Conservation (phyloP, 2,888 invertebrate species). For the Epistrophe grossulariae region DNA sequence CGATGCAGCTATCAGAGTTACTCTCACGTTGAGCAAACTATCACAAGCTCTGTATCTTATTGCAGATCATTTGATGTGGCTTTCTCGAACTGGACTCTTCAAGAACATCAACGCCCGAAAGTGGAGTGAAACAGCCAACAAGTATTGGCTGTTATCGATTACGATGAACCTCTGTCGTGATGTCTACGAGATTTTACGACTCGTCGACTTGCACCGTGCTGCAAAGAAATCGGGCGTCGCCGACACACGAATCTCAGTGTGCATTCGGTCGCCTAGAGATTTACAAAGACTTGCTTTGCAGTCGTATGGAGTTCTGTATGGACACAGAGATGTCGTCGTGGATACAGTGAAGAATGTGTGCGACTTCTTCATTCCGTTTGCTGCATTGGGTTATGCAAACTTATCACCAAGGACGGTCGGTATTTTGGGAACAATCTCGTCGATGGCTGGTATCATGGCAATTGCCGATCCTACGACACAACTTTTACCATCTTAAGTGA, state of each 20-base stretch:
- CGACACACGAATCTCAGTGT: slow-evolving; percentile 77
- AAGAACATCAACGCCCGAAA: slow-evolving; percentile 88
- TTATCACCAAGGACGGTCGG: slow-evolving; percentile 92
- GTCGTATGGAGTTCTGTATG: slow-evolving; percentile 79
- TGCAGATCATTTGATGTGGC: slow-evolving; percentile 94
- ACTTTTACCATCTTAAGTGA: slow-evolving; percentile 86
- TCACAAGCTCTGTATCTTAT: slow-evolving; percentile 91
- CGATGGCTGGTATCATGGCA: slow-evolving; percentile 90
- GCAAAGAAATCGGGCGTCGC: slow-evolving; percentile 82
- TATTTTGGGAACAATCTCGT: slow-evolving; percentile 91
- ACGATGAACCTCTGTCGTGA: slow-evolving; percentile 92
- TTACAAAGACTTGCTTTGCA: slow-evolving; percentile 78
- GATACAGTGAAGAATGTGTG: slow-evolving; percentile 94
- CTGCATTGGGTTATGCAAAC: slow-evolving; percentile 91
- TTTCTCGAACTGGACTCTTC: slow-evolving; percentile 89
- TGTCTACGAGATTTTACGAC: slow-evolving; percentile 91
- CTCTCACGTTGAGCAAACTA: slow-evolving; percentile 91
- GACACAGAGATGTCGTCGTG: slow-evolving; percentile 88
- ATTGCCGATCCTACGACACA: slow-evolving; percentile 92
- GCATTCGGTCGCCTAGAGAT: slow-evolving; percentile 78
- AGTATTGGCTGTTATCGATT: slow-evolving; percentile 94
- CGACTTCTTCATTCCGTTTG: slow-evolving; percentile 94
- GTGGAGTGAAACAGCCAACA: slow-evolving; percentile 90
- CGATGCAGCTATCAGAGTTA: slow-evolving; percentile 88
- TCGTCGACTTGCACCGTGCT: slow-evolving; percentile 86